A percentile compares a stretch with the other conserved stretches of the same genome.
These are phyloP conservation scores for Pelobates fuscus DNA, from an alignment of 2,113 vertebrate genomes.

Conservation along the genomic window DNA sequence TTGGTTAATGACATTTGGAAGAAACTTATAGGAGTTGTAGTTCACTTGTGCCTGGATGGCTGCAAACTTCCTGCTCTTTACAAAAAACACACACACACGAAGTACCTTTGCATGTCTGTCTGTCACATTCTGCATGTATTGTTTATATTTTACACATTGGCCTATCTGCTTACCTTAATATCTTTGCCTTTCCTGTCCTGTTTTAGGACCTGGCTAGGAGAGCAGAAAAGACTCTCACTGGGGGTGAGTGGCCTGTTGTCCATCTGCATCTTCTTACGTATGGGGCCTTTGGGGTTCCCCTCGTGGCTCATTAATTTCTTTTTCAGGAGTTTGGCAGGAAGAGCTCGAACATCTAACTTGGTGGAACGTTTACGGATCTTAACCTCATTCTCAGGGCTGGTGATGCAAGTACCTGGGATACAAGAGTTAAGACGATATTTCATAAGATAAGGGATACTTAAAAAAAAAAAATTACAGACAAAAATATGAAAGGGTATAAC, in stretches of 20 bases:
- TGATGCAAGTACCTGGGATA: constrained; percentile 76
- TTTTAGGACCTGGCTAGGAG: constrained; percentile 56
- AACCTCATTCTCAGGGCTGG: constrained; percentile 82
- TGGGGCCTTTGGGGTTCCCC: constrained; percentile 66
- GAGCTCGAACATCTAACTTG: constrained; percentile 55
- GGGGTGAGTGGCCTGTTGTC: constrained; percentile 60
- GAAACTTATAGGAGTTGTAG: too few relatives aligned
- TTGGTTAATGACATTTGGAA: too few relatives aligned
- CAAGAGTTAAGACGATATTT: accelerated
- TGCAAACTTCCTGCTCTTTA: too few relatives aligned
- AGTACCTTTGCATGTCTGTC: too few relatives aligned
- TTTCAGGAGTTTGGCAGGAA: constrained; percentile 51
- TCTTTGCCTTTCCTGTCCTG: constrained; percentile 58
- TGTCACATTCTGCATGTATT: too few relatives aligned
- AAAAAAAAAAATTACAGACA: too few relatives aligned
- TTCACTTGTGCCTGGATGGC: too few relatives aligned
- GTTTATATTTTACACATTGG: too few relatives aligned
- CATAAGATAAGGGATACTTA: not conserved
- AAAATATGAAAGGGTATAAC: not conserved
- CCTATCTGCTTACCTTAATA: constrained; percentile 61
- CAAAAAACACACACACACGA: too few relatives aligned
- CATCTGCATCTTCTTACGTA: constrained; percentile 61
- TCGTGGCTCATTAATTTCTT: constrained; percentile 59
- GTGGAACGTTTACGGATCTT: constrained; percentile 82
- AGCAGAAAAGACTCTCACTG: constrained; percentile 65